Conservation (phyloP, 2,113 vertebrate species). For the Ciconia boyciana region DNA sequence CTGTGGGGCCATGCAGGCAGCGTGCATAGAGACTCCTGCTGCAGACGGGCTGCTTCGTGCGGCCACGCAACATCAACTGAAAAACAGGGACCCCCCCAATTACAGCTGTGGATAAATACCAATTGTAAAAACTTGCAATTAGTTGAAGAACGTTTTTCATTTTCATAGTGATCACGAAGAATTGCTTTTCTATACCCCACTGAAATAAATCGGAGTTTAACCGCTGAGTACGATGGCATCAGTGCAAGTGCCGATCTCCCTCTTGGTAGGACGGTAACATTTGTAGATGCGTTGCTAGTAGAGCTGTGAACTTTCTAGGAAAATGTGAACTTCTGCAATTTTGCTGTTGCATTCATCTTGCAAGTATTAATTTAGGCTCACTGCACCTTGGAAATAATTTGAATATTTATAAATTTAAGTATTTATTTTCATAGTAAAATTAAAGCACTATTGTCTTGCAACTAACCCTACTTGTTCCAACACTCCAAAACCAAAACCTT, state of each 20-base stretch:
- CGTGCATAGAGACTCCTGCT: rapidly evolving
- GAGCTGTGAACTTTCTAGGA: constrained; percentile 23
- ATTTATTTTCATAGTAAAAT: constrained; percentile 82
- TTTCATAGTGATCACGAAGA: rapidly evolving
- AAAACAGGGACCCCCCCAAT: not conserved
- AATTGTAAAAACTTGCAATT: not conserved
- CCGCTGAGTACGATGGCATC: rapidly evolving
- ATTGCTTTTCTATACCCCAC: not conserved
- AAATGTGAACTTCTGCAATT: not conserved
- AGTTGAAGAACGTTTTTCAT: not conserved
- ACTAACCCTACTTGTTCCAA: constrained; percentile 74
- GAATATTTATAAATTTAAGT: constrained; percentile 79
- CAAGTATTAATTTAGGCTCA: constrained; percentile 33
- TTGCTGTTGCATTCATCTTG: constrained; percentile 26
- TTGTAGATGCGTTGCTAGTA: not conserved
- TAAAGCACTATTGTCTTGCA: constrained; percentile 77
- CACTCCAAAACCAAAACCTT: constrained; percentile 66
- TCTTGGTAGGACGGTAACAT: not conserved
- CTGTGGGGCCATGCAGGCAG: not conserved
- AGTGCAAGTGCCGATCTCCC: not conserved
- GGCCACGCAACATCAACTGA: not conserved
- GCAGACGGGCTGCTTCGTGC: not conserved
- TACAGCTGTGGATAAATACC: not conserved
- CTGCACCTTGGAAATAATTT: constrained; percentile 56
- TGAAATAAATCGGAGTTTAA: not conserved